A percentile compares a stretch with the other conserved stretches of the same genome.
phyloP scores from a whole-genome alignment of 2,888 invertebrate genomes.

The Phorcus lineatus region DNA sequence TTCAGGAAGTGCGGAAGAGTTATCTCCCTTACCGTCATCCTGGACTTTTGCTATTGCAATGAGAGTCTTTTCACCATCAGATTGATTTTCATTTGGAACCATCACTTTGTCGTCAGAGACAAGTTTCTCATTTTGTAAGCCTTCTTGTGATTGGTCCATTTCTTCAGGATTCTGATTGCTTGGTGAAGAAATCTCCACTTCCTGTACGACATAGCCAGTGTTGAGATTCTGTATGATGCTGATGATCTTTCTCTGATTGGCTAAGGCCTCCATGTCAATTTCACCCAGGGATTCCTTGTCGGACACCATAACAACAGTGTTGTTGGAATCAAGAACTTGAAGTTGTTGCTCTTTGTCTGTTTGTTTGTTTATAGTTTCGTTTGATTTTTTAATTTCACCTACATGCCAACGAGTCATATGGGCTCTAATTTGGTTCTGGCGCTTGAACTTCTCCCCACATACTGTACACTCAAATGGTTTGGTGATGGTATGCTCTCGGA shows the following conservation, averaged over 20 bases:
- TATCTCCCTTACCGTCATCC: constrained; percentile 22
- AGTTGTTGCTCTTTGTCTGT: constrained; percentile 35
- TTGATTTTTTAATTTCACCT: constrained; percentile 41
- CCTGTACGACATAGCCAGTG: constrained; percentile 34
- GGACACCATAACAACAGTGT: constrained; percentile 13
- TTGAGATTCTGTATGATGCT: constrained; percentile 54
- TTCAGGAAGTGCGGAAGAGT: constrained; percentile 1
- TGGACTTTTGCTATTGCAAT: constrained; percentile 30
- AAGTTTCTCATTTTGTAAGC: neutral
- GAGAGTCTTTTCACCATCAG: constrained; percentile 22
- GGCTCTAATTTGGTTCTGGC: constrained; percentile 64
- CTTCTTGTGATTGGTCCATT: neutral
- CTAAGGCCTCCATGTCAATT: constrained; percentile 27
- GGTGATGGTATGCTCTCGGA: constrained; percentile 65
- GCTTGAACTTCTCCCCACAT: constrained; percentile 68
- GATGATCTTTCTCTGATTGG: constrained; percentile 56
- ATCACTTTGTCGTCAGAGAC: neutral
- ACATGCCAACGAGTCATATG: constrained; percentile 56
- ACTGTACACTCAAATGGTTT: constrained; percentile 67
- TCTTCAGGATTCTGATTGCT: neutral
- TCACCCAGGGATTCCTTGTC: constrained; percentile 6
- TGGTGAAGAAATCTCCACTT: constrained; percentile 27
- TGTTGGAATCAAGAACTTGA: neutral
- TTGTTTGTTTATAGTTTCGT: constrained; percentile 31
- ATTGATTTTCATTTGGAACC: neutral